Conservation (phyloP, 2,113 vertebrate species). For the Gnathochromis pfefferi region DNA sequence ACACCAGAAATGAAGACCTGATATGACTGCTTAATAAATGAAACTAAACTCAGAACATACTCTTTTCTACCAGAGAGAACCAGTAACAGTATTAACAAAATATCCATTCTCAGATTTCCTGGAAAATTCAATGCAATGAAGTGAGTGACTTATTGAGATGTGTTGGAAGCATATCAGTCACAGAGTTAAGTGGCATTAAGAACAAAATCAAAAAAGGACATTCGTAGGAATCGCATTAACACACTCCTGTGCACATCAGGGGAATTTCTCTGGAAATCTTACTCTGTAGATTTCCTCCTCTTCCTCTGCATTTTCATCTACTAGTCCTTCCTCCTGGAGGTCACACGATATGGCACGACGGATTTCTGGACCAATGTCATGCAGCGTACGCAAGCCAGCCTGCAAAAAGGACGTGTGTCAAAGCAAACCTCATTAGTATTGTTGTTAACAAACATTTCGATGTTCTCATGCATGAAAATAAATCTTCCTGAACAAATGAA, state of each 20-base stretch:
- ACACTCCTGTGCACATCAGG: neutral
- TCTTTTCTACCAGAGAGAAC: neutral
- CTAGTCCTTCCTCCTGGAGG: constrained; percentile 91
- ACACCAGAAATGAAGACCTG: neutral
- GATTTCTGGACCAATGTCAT: constrained; percentile 98
- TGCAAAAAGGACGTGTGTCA: constrained; percentile 66
- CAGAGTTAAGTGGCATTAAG: neutral
- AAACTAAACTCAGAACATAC: neutral
- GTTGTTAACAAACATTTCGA: neutral
- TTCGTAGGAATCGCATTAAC: neutral
- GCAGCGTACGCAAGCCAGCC: constrained; percentile 96
- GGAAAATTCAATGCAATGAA: neutral
- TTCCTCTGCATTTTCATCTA: constrained; percentile 82
- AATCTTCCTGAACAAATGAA: too few species aligned
- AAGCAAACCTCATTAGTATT: neutral
- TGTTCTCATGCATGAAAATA: neutral
- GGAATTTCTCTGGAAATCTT: constrained; percentile 40
- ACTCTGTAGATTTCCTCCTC: constrained; percentile 94
- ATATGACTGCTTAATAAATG: neutral
- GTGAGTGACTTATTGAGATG: neutral
- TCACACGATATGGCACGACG: constrained; percentile 97
- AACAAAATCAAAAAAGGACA: neutral
- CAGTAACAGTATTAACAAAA: neutral
- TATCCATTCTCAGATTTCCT: neutral
- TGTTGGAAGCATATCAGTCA: neutral